These are phyloP conservation scores for Macrochelys suwanniensis DNA, from an alignment of 2,797 vertebrate species.

Conservation along the genomic window DNA sequence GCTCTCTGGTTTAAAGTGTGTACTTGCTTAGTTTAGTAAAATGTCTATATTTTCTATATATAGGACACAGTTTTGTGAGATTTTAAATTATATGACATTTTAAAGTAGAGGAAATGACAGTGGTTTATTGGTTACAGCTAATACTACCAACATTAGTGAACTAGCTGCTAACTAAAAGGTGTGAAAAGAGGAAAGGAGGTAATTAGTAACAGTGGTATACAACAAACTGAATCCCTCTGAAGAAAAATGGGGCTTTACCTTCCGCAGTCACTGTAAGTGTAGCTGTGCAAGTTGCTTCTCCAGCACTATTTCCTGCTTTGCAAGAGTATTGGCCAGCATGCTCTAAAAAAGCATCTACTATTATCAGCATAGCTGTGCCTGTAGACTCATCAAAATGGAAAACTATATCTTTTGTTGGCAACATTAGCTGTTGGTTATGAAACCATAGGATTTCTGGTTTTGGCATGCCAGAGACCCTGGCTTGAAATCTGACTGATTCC, in stretches of 20 bases:
- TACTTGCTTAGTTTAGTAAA: conserved; percentile 17
- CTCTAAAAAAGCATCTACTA: conserved; percentile 93
- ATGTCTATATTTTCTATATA: background rate
- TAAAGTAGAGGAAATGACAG: conserved; percentile 33
- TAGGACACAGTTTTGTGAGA: conserved; percentile 9
- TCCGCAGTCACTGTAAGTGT: conserved; percentile 88
- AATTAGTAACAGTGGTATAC: conserved; percentile 78
- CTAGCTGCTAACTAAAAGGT: conserved; percentile 36
- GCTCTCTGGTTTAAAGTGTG: background rate
- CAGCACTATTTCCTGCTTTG: conserved; percentile 89
- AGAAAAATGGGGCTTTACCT: conserved; percentile 89
- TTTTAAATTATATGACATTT: background rate
- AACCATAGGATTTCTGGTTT: conserved; percentile 93
- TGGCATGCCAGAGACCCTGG: conserved; percentile 87
- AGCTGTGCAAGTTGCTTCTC: conserved; percentile 91
- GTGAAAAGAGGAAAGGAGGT: conserved; percentile 57
- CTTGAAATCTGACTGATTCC: conserved; percentile 93
- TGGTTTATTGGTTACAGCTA: conserved; percentile 51
- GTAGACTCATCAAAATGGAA: conserved; percentile 94
- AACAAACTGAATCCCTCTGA: conserved; percentile 78
- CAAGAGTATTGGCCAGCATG: conserved; percentile 94
- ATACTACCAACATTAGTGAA: conserved; percentile 69
- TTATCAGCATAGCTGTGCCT: conserved; percentile 91
- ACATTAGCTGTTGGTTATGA: conserved; percentile 88
- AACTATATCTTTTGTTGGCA: conserved; percentile 90